phyloP scores from a whole-genome alignment of 2,797 vertebrate species.

The Lindbergichthys nudifrons region DNA sequence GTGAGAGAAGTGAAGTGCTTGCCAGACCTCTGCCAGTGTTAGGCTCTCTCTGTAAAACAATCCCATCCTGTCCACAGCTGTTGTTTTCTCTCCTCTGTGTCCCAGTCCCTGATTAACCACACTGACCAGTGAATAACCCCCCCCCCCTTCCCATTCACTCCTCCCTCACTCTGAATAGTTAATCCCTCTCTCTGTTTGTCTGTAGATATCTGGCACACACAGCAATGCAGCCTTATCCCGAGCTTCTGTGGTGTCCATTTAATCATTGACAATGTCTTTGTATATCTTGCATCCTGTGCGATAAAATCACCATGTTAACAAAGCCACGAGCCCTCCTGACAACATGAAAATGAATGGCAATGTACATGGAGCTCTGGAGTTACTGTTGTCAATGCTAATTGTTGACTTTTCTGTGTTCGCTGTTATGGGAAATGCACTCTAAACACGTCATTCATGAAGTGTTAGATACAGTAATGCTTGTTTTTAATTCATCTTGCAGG shows the following conservation, averaged over 20 bases:
- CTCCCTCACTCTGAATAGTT: slow-evolving; percentile 56
- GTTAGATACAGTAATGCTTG: slow-evolving; percentile 10
- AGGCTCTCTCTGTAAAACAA: slow-evolving; percentile 61
- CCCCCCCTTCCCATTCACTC: slow-evolving; percentile 9
- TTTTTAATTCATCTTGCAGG: slow-evolving; percentile 25
- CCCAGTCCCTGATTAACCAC: slow-evolving; percentile 34
- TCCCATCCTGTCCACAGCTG: slow-evolving; percentile 76
- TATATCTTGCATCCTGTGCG: slow-evolving; percentile 65
- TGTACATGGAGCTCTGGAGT: slow-evolving; percentile 25
- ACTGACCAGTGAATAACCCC: slow-evolving; percentile 47
- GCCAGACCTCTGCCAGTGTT: slow-evolving; percentile 69
- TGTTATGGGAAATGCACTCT: neutral
- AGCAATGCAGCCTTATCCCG: slow-evolving; percentile 61
- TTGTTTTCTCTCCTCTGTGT: slow-evolving; percentile 67
- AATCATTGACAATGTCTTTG: slow-evolving; percentile 78
- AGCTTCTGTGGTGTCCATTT: slow-evolving; percentile 69
- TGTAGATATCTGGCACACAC: slow-evolving; percentile 67
- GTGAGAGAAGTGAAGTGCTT: slow-evolving; percentile 64
- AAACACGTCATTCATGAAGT: slow-evolving; percentile 8
- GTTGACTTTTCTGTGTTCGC: slow-evolving; percentile 36
- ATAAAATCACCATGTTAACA: slow-evolving; percentile 69
- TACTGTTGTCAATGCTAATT: slow-evolving; percentile 38
- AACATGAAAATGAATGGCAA: slow-evolving; percentile 51
- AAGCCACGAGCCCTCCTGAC: slow-evolving; percentile 51
- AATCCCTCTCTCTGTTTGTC: slow-evolving; percentile 71